Base-by-base conservation (phyloP, 2,888 invertebrate genomes). In the Oscheius sp. region DNA sequence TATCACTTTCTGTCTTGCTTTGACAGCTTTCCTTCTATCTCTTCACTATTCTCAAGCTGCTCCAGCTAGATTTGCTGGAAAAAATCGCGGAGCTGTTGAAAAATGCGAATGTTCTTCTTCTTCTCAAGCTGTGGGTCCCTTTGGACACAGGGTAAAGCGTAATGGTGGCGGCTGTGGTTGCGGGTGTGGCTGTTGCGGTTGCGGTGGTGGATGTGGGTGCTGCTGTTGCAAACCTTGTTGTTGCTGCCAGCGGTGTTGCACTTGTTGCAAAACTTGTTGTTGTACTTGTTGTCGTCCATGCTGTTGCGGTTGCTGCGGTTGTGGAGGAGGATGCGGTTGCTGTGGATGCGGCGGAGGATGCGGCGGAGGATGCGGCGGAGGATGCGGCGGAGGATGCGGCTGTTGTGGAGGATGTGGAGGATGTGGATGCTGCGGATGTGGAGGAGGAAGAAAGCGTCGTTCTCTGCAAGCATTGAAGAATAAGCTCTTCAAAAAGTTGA, bases 371-470 rank as follows among this genome's bases (percentile, higher is more conserved):
- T 33, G 55, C 17, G 33, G 55, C 34, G 33, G 55, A 20, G 55
- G 55, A 0, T 55, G 55, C 17, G 61, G 61, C 42, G 61, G 61
- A 61, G 61, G 61, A 10, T 25, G 61, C n/a, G n/a, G n/a, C n/a
- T n/a, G 50, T 8, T 50, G 50, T 27, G 50, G 50, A 25, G 50
- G 50, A 20, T 45, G 46, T 17, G 46, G 46, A 45, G 23, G 29
- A 34, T 55, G 34, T 20, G 55, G 55, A 10, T 55, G 55, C 34
- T 55, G 55, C 37, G 55, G 55, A 0, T 55, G 55, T 10, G 61
- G 61, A 61, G 61, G 61, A 61, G 61, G 61, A 10, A 39, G 61
- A 25, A 61, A 61, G 61, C 42, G 61, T 29, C 42, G 61, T 45
- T 61, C 61, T 29, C 61, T 61, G 29, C 61, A 61, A 31, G 31